Evolutionary conservation across 2,888 invertebrate species (phyloP), one percentile per base, ranked within the genome.

Genomic region (Calameuta filiformis): DNA sequence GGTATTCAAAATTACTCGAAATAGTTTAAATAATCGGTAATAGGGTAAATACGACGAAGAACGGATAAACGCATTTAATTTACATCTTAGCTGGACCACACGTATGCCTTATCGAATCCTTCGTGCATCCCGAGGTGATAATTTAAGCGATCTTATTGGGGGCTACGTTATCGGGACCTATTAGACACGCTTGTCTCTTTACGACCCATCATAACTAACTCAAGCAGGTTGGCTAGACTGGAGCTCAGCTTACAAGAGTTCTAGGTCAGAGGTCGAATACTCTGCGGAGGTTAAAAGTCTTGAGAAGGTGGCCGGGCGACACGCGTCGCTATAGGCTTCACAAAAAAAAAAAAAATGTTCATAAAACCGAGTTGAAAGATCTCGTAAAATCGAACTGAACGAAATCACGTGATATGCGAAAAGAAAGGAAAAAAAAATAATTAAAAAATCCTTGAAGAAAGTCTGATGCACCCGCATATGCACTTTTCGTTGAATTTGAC

Each of bases 111-210:
- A 56, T 34, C 34, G 74, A 31, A 23, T 34, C 11, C 74, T n/a
- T 12, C 35, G 3, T 12, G 71, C 12, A 71, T 71, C 31, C 12
- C 34, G 1, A 84, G 87, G 78, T 82, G 88, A 88, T 87, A 85
- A 83, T 81, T 83, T 81, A 84, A 77, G 81, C 85, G 85, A 89
- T 87, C 86, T 89, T 85, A 87, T 88, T 88, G 85, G 83, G 85
- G 83, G 81, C 85, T 83, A 84, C 84, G 85, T 87, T 89, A 89
- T 89, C 89, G 85, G 85, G 85, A 86, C 86, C 87, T 89, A 88
- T 89, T 88, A 86, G 87, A 88, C 85, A 86, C 83, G 86, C 80
- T 84, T 84, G 87, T 87, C 86, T 84, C 85, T 87, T 31, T 86
- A 85, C 84, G 86, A 84, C 82, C 84, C 83, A 85, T 88, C 86